Conservation (phyloP, 2,113 vertebrate genomes). For the Rhinoderma darwinii region DNA sequence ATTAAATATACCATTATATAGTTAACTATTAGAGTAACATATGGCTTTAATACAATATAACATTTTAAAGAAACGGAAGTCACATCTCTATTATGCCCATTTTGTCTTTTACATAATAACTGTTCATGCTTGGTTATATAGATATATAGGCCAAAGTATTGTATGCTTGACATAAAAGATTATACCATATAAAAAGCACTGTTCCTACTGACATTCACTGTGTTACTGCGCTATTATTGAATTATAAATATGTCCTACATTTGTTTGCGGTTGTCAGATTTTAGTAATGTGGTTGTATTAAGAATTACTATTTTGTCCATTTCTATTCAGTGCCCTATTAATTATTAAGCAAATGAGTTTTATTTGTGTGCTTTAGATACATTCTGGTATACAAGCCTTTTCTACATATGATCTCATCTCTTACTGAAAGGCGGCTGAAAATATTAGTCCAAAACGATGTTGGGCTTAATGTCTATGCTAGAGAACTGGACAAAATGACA, state of each 20-base stretch:
- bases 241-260: conserved; percentile 8
- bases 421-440: conserved; percentile 37
- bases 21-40: neutral
- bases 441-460: neutral
- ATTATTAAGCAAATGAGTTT: neutral
- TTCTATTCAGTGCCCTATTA: neutral
- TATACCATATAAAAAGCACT: neutral
- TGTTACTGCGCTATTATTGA: neutral
- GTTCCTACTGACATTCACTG: neutral
- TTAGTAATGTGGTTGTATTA: neutral
- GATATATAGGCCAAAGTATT: neutral
- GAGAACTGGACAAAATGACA: conserved; percentile 42
- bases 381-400: conserved; percentile 41
- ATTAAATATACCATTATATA: neutral
- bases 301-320: neutral
- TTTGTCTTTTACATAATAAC: neutral
- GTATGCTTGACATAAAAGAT: neutral
- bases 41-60: neutral
- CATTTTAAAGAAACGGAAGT: neutral
- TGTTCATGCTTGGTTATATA: neutral
- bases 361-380: conserved; percentile 20
- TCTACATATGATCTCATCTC: conserved; percentile 17
- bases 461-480: conserved; percentile 43
- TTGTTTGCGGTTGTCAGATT: neutral
- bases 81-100: neutral